These are phyloP conservation scores for Homalodisca vitripennis DNA, from an alignment of 1,140 invertebrate species.

Conservation along the genomic window DNA sequence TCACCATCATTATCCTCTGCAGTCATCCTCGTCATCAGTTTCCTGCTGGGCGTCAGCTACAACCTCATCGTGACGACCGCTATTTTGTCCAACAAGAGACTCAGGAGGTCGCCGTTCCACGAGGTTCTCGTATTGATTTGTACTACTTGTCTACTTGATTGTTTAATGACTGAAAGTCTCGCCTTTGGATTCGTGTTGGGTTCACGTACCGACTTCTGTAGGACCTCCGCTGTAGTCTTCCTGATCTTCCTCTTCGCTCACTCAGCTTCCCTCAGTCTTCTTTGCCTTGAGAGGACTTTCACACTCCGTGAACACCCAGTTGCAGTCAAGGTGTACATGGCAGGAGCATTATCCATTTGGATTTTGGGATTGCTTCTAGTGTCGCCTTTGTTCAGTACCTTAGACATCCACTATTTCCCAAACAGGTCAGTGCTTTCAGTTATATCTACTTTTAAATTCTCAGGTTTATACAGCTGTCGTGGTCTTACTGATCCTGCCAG, in stretches of 20 bases:
- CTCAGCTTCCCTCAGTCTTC: neutral
- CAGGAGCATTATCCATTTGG: neutral
- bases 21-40: conserved; percentile 2
- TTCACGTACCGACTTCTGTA: neutral
- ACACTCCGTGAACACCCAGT: neutral
- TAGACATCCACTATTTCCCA: conserved; percentile 2
- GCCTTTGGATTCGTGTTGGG: neutral
- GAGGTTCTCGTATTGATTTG: neutral
- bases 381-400: neutral
- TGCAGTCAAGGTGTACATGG: neutral
- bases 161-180: neutral
- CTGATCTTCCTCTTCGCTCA: neutral
- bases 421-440: neutral
- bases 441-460: neutral
- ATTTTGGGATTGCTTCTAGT: neutral
- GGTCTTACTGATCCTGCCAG: neutral
- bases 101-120: neutral
- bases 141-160: neutral
- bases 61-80: neutral
- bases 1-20: neutral
- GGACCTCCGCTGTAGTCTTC: neutral
- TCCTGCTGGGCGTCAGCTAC: neutral
- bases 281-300: neutral
- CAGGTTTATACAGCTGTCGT: too few species aligned
- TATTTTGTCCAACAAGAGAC: neutral